Conservation (phyloP, 2,113 vertebrate genomes). For the Mastomys natalensis region DNA sequence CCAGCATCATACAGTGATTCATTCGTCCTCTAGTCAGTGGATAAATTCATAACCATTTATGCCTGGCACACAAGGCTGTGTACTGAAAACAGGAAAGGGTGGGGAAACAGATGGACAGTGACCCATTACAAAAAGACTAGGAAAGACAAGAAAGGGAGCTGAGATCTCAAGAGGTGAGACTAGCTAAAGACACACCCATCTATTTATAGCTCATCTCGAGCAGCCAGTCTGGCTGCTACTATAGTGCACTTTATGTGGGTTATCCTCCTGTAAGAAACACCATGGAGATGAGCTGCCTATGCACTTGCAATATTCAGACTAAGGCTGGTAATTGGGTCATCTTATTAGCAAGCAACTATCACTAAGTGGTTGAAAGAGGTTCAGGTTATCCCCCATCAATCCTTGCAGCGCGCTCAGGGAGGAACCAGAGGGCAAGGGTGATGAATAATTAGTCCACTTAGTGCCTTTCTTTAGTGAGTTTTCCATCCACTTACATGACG, state of each 20-base stretch:
- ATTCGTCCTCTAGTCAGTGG: too few species aligned
- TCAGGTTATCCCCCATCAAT: neutral
- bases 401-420: neutral
- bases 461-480: neutral
- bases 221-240: neutral
- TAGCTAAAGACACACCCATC: neutral
- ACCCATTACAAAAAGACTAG: neutral
- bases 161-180: neutral
- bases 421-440: neutral
- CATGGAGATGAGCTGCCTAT: neutral
- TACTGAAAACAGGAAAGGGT: neutral
- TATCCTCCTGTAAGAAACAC: neutral
- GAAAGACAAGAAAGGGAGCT: neutral
- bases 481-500: neutral
- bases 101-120: neutral
- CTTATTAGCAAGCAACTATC: conserved; percentile 54
- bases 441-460: conserved; percentile 23
- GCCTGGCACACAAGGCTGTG: neutral
- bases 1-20: neutral
- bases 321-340: conserved; percentile 64
- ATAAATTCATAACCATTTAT: neutral
- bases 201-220: neutral
- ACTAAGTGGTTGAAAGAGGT: conserved; percentile 37
- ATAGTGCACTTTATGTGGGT: neutral
- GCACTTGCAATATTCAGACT: conserved; percentile 32